Percentiles rank a stretch among this genome's conserved stretches.
These are phyloP conservation scores for Pteria penguin DNA, from an alignment of 2,888 invertebrate genomes.

Conservation along the genomic window DNA sequence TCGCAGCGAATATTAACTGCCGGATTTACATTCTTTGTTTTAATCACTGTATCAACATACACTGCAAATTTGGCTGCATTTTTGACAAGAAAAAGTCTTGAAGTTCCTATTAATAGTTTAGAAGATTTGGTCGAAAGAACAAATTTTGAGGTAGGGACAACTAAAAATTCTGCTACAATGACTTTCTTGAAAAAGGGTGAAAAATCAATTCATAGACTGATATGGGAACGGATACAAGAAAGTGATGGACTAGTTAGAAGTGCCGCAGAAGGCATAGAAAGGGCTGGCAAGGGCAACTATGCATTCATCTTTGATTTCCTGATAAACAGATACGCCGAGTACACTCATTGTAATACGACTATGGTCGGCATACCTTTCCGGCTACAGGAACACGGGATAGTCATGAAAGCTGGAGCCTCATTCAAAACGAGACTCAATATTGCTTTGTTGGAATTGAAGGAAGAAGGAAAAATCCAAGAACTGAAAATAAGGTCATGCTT, in stretches of 20 bases:
- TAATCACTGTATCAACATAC: conserved; percentile 74
- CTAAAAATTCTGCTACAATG: conserved; percentile 69
- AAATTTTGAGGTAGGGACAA: conserved; percentile 58
- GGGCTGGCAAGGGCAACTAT: conserved; percentile 44
- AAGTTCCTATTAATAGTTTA: conserved; percentile 62
- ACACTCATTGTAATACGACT: conserved; percentile 63
- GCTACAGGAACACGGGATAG: conserved; percentile 73
- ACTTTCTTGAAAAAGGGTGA: conserved; percentile 61
- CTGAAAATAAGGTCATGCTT: conserved; percentile 69
- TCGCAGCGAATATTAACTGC: conserved; percentile 72
- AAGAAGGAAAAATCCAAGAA: conserved; percentile 58
- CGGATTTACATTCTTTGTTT: conserved; percentile 73
- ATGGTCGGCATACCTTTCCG: conserved; percentile 66
- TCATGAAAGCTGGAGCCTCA: conserved; percentile 64
- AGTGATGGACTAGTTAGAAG: conserved; percentile 50
- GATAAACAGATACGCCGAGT: conserved; percentile 68
- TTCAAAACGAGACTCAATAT: conserved; percentile 71
- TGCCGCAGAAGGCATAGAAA: conserved; percentile 46
- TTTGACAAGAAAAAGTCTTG: conserved; percentile 69
- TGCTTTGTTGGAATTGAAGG: conserved; percentile 66
- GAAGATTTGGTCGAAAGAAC: conserved; percentile 62
- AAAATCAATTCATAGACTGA: conserved; percentile 47
- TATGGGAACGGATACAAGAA: conserved; percentile 57
- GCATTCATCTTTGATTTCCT: conserved; percentile 73
- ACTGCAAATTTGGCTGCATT: conserved; percentile 76